phyloP scores from a whole-genome alignment of 64 coral and sea anemone species.

The Acropora yongei region DNA sequence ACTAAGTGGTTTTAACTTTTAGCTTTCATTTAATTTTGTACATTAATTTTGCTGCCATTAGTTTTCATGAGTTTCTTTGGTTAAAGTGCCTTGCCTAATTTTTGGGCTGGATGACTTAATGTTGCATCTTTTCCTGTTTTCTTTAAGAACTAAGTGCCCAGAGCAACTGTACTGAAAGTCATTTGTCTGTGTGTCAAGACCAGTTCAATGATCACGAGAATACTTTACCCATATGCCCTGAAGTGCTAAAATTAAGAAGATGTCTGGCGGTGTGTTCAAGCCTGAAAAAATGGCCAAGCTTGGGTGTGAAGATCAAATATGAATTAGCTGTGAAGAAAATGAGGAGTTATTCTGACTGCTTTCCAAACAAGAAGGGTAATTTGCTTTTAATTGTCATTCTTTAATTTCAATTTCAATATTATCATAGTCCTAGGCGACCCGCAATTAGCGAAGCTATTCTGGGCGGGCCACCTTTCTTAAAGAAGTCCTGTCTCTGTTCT shows the following conservation, averaged over 20 bases:
- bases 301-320: not conserved
- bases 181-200: not conserved
- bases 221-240: not conserved
- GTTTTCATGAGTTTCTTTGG: not conserved
- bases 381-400: not conserved
- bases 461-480: too few relatives aligned
- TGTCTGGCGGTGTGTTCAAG: not conserved
- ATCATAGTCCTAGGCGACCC: too few relatives aligned
- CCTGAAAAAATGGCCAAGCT: not conserved
- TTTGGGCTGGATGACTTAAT: too few relatives aligned
- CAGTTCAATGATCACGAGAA: slow-evolving; percentile 32
- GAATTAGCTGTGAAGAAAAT: slow-evolving; percentile 18
- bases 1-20: too few relatives aligned
- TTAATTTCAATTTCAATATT: too few relatives aligned
- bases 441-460: too few relatives aligned
- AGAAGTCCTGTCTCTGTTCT: too few relatives aligned
- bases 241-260: not conserved
- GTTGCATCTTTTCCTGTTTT: not conserved
- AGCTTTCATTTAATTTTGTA: too few relatives aligned
- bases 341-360: slow-evolving; percentile 19
- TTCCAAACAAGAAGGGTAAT: slow-evolving; percentile 23
- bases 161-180: slow-evolving; percentile 11
- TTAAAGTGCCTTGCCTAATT: too few relatives aligned
- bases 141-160: not conserved
- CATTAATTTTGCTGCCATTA: not conserved